Evolutionary conservation across 2,113 vertebrate genomes (phyloP).

Genomic region (Poeciliopsis prolifica): DNA sequence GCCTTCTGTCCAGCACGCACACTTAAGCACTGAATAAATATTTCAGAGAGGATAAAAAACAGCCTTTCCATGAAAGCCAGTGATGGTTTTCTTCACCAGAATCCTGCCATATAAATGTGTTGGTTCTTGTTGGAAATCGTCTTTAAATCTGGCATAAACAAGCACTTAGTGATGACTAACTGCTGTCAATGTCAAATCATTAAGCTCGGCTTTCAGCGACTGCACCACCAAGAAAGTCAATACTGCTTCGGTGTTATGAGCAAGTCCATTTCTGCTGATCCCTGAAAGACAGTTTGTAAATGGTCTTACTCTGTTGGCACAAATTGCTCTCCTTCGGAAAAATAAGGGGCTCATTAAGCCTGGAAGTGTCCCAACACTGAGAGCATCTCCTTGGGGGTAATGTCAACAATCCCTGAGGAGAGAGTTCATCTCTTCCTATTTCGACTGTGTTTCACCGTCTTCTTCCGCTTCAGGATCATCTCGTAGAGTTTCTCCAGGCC

Average conservation of each 20-base stretch:
- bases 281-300: conserved; percentile 43
- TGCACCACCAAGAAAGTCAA: conserved; percentile 57
- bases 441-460: conserved; percentile 81
- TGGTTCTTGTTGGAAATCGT: conserved; percentile 22
- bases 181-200: conserved; percentile 51
- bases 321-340: conserved; percentile 47
- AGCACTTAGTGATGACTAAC: conserved; percentile 57
- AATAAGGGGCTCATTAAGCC: conserved; percentile 23
- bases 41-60: conserved; percentile 25
- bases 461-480: conserved; percentile 91
- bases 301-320: conserved; percentile 53
- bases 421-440: conserved; percentile 82
- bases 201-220: conserved; percentile 34
- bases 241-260: conserved; percentile 65
- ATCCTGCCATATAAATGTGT: neutral
- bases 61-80: conserved; percentile 38
- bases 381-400: conserved; percentile 22
- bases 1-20: conserved; percentile 23
- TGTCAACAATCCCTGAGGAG: neutral
- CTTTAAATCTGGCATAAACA: conserved; percentile 48
- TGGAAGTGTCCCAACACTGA: conserved; percentile 50
- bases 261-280: conserved; percentile 67
- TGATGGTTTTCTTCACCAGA: conserved; percentile 6
- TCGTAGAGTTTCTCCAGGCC: conserved; percentile 89
- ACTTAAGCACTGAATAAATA: conserved; percentile 50